Evolutionary conservation across 2,113 vertebrate species (phyloP).

Genomic region (Capreolus pygargus): DNA sequence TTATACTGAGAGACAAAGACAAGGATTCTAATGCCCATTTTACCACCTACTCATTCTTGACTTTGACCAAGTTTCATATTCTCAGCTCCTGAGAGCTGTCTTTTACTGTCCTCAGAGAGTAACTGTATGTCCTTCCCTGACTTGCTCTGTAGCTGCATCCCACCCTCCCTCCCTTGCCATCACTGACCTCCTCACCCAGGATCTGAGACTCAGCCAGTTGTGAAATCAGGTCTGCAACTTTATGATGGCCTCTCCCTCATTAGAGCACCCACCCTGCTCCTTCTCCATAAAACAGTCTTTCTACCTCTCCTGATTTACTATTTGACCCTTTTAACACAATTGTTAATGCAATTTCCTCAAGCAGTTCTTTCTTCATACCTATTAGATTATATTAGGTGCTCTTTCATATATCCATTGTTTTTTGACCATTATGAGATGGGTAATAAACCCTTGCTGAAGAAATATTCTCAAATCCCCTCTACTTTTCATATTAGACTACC

Average conservation of each 20-base stretch:
- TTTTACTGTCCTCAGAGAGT: neutral
- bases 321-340: neutral
- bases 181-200: neutral
- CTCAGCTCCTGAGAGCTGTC: neutral
- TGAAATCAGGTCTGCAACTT: too few species aligned
- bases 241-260: too few species aligned
- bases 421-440: neutral
- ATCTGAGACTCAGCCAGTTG: too few species aligned
- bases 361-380: neutral
- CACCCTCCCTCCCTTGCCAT: neutral
- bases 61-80: neutral
- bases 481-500: neutral
- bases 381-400: neutral
- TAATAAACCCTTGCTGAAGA: neutral
- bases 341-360: neutral
- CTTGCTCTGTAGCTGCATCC: neutral
- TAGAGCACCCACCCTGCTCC: too few species aligned
- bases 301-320: too few species aligned
- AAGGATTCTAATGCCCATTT: neutral
- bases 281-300: too few species aligned
- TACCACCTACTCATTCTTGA: neutral
- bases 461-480: neutral
- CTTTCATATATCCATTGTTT: neutral
- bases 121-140: neutral
- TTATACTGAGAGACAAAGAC: accelerated